Base-by-base conservation (phyloP, 1,140 invertebrate species). In the Drosophila mojavensis region DNA sequence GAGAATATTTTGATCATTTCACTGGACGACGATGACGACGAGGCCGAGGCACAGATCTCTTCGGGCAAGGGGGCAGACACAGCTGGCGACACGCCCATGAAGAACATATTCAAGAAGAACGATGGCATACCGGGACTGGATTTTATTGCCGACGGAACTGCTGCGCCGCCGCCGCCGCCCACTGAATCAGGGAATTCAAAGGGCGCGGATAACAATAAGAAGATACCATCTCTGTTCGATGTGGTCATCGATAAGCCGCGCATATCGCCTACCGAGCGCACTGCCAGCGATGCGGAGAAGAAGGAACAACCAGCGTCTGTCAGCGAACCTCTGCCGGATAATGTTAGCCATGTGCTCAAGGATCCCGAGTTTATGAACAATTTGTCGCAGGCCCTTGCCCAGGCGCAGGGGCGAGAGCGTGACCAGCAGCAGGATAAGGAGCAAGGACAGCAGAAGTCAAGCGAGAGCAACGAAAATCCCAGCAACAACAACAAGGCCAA, bases 91-190 rank as follows among this genome's bases (percentile, higher is more conserved):
- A 68, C 72, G n/a, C 55, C 75, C 11, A 91, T 91, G 70, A 72
- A 71, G 17, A 83, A 75, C 41, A 81, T 91, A n/a, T 91, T 91
- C 45, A 90, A 90, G n/a, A 92, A 91, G 61, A 79, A 48, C 11
- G 89, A 88, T 13, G 94, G 94, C 39, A 95, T 95, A 72, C 95
- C 95, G 10, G 95, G 95, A 9, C 93, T 95, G 47, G 95, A 95
- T 93, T 93, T 95, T 70, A 94, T 95, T 9, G 62, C 30, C 67
- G 76, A 74, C 30, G 43, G 54, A 24, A 17, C 36, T n/a, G 28
- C 54, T 10, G 13, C 15, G 11, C 1, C 15, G 0, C 0, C 15
- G 0, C 20, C 20, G 20, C 53, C 2, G 17, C 41, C n/a, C 0
- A 24, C 39, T 3, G 36, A 4, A 11, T 7, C 33, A 13, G 1